Conservation (phyloP, 2,113 vertebrate genomes). For the Zosterops hypoxanthus region DNA sequence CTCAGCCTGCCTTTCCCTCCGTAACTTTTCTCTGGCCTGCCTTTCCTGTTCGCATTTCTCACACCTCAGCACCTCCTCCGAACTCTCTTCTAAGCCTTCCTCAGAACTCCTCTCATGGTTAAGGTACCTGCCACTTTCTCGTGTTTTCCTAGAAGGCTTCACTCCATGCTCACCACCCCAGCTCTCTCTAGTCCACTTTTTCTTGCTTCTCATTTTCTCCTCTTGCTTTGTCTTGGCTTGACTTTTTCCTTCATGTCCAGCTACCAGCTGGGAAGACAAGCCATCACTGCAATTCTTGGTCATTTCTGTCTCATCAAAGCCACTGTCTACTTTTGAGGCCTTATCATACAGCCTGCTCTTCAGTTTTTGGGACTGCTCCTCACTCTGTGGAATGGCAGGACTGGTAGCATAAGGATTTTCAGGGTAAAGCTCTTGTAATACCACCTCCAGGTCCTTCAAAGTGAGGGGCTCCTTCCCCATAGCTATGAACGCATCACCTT, state of each 20-base stretch:
- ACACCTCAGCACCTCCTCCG: constrained; percentile 53
- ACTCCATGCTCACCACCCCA: constrained; percentile 41
- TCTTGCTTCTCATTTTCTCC: constrained; percentile 62
- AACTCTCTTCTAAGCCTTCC: constrained; percentile 59
- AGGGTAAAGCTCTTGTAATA: constrained; percentile 87
- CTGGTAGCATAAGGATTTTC: constrained; percentile 74
- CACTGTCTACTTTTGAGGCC: constrained; percentile 78
- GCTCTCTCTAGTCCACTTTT: constrained; percentile 66
- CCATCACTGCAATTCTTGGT: neutral
- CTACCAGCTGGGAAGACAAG: neutral
- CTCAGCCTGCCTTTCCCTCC: constrained; percentile 46
- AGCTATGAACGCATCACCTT: constrained; percentile 89
- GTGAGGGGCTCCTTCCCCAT: constrained; percentile 85
- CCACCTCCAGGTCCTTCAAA: constrained; percentile 80
- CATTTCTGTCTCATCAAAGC: constrained; percentile 56
- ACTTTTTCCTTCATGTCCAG: constrained; percentile 51
- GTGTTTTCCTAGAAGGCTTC: constrained; percentile 31
- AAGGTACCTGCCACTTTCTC: constrained; percentile 32
- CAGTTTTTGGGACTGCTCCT: constrained; percentile 79
- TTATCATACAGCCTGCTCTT: constrained; percentile 70
- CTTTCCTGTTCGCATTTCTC: constrained; percentile 70
- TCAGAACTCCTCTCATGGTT: constrained; percentile 49
- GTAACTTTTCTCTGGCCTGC: constrained; percentile 49
- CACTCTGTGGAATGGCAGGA: constrained; percentile 69
- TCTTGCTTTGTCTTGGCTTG: constrained; percentile 47